Base-by-base conservation (phyloP, 1,140 invertebrate species). In the Dufourea novaeangliae region DNA sequence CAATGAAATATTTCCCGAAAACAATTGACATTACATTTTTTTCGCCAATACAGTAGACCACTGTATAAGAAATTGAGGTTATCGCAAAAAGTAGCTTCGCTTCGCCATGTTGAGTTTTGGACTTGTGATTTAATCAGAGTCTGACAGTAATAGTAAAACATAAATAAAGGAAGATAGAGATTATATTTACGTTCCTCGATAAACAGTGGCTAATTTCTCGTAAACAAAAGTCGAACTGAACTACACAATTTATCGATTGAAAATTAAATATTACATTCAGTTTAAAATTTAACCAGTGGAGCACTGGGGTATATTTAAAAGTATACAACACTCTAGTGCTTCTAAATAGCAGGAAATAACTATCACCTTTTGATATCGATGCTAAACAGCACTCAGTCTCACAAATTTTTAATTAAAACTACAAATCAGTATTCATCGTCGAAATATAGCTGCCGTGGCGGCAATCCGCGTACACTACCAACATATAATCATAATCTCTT, bases 61-160 rank as follows among this genome's bases (percentile, higher is more conserved):
- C 25, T 27, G 34, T 61, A 14, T 1, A n/a, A 39, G 44, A 66
- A 37, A 69, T 78, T 79, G 39, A 82, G 80, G 77, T 82, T 82
- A 80, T 80, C 12, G 7, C 50, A 39, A 69, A 67, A 75, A 81
- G 67, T 39, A 64, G 37, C 61, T 66, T 54, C 44, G 39, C n/a
- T 56, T 70, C 76, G 80, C 80, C 80, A 82, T 82, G 56, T 82
- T 82, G 80, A 52, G 67, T 69, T 79, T 80, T 50, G 50, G 12
- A 79, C 69, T 71, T 74, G 41, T 29, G 68, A 69, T 64, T 63
- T 59, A 61, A 78, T 57, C 57, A 17, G n/a, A 63, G 37, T 46
- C 46, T 77, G 68, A 71, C 68, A 77, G 56, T 41, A 52, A 70
- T 27, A 0, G 39, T 29, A 54, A 71, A 77, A 77, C 34, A 54